Base-by-base conservation (phyloP, 1,140 invertebrate species). In the Penaeus indicus region DNA sequence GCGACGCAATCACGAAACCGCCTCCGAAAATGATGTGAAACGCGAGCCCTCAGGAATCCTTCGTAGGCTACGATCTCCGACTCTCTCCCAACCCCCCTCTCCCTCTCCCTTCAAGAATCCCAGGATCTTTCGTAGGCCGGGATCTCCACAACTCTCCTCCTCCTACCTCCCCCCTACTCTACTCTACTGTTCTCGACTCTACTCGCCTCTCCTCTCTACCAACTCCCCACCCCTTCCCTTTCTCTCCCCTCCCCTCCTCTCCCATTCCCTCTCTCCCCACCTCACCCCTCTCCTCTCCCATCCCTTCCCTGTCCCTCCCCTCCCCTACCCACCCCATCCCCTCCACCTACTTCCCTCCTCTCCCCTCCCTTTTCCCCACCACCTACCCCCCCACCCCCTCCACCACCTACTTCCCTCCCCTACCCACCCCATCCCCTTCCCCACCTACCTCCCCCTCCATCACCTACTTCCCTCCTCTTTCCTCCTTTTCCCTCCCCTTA, bases 141-240 rank as follows among this genome's bases (percentile, higher is more conserved):
- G 42, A 47, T 47, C 3, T 47, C n/a, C 32, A 60, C 61, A 21
- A 47, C 42, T n/a, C 21, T 16, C 78, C 8, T 11, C 19, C 21
- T 38, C 27, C 27, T 21, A n/a, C 47, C 27, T 38, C 77, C 47
- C 77, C 42, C 75, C 60, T 60, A 60, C 79, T 81, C 79, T 81
- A 13, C 67, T 72, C 67, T 22, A 22, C 32, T 27, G 10, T 27
- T 72, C 67, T 22, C 67, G n/a, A 22, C 8, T 27, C 32, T 27
- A 10, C 67, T 72, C 67, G 10, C 10, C 32, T 27, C 22, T 27
- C 32, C 67, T 25, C 67, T 72, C 67, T 8, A 22, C 32, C 67
- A 72, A 22, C 32, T 27, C 22, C 67, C 32, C 67, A 13, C 10
- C 32, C 67, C 22, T 27, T 72, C 67, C n/a, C 67, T 72, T 27